A percentile compares a stretch with the other conserved stretches of the same genome.
Evolutionary conservation across 2,113 vertebrate species (phyloP).

Genomic region (Hippocampus guttulatus): DNA sequence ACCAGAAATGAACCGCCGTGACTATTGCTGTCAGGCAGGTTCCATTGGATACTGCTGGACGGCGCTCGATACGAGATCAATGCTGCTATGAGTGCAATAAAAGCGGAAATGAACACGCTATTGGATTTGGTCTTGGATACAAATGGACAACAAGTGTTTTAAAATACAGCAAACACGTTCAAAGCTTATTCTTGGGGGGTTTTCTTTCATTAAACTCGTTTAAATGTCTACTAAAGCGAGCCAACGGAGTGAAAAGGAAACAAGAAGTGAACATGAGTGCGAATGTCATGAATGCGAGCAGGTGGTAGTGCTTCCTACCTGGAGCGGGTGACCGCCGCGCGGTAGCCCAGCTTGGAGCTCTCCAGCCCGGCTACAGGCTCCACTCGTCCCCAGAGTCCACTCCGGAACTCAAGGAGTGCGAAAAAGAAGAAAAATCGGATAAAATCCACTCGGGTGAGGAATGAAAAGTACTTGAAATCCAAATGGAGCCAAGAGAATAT

Average conservation of each 20-base stretch:
- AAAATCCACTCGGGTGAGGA: constrained; percentile 44
- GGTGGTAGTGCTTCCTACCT: constrained; percentile 62
- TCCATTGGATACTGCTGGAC: constrained; percentile 33
- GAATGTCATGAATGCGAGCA: neutral
- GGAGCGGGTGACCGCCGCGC: constrained; percentile 57
- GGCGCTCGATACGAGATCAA: constrained; percentile 51
- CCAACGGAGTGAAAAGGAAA: neutral
- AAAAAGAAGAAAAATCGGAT: constrained; percentile 30
- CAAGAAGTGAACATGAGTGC: neutral
- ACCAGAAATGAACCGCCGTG: neutral
- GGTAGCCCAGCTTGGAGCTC: constrained; percentile 56
- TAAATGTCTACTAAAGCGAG: neutral
- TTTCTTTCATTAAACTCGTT: neutral
- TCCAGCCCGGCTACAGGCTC: constrained; percentile 60
- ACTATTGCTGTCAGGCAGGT: neutral
- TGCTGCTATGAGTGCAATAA: constrained; percentile 31
- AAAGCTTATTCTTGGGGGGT: neutral
- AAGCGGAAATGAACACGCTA: constrained; percentile 19
- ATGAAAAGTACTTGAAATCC: constrained; percentile 16
- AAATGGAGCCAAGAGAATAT: constrained; percentile 52
- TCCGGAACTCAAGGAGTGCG: constrained; percentile 27
- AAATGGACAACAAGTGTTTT: constrained; percentile 48
- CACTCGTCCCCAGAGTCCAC: constrained; percentile 49
- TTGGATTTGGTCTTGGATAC: neutral
- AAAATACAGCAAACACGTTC: neutral